phyloP scores from a whole-genome alignment of 2,113 vertebrate genomes.

The Puffinus mauretanicus region DNA sequence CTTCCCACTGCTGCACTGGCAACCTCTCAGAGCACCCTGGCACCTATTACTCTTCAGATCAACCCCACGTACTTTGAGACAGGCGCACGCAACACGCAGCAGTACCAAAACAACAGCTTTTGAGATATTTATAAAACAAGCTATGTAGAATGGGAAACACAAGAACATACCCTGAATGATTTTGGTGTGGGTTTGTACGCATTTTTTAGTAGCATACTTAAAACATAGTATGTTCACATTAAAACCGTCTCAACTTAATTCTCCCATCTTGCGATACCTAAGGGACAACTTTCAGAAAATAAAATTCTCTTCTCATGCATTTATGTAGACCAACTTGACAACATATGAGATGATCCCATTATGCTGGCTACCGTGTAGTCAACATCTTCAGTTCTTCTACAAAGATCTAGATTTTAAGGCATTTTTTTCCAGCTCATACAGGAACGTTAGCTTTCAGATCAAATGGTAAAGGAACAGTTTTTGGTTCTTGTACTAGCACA shows the following conservation, averaged over 20 bases:
- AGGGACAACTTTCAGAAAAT: background rate
- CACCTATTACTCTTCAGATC: background rate
- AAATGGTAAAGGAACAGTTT: background rate
- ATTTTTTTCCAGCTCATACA: background rate
- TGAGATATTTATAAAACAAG: background rate
- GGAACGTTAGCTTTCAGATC: background rate
- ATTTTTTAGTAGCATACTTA: background rate
- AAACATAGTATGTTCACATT: fast-evolving
- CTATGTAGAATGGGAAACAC: background rate
- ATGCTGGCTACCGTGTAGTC: fast-evolving
- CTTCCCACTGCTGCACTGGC: background rate
- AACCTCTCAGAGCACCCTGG: background rate
- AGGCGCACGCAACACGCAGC: background rate
- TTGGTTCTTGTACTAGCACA: background rate
- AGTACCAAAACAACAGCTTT: background rate
- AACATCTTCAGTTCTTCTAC: background rate
- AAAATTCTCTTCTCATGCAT: background rate
- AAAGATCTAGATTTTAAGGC: background rate
- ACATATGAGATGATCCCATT: background rate
- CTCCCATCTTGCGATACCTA: background rate
- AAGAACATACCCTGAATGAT: background rate
- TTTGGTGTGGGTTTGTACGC: background rate
- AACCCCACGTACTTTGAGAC: fast-evolving
- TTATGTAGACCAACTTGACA: background rate
- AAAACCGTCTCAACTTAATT: background rate